Conservation (phyloP, 1,140 invertebrate genomes). For the Stenopsyche tienmushanensis region DNA sequence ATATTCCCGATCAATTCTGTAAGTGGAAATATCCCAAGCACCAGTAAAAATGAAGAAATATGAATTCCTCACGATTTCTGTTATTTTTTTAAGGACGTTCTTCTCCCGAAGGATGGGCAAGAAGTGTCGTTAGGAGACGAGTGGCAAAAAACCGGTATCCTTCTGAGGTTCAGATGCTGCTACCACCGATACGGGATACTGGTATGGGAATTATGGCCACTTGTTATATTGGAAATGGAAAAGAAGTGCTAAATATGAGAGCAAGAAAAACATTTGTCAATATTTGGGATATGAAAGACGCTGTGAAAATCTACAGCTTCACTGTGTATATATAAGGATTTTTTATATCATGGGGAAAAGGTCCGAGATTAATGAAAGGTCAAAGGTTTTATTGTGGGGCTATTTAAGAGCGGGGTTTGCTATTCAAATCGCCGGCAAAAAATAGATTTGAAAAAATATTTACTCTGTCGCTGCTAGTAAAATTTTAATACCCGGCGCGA, state of each 20-base stretch:
- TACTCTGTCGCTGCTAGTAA: no score
- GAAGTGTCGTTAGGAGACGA: conserved; percentile 20
- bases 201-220: background rate
- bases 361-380: background rate
- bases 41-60: conserved; percentile 7
- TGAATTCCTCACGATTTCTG: background rate
- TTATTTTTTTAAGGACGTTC: conserved; percentile 13
- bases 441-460: no score
- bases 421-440: no score
- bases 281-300: background rate
- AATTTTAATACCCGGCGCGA: no score
- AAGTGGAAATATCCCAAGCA: background rate
- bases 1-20: background rate
- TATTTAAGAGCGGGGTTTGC: no score
- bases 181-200: background rate
- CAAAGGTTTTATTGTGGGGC: background rate
- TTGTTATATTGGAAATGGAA: background rate
- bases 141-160: conserved; percentile 10
- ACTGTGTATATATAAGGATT: background rate
- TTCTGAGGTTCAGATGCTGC: conserved; percentile 2
- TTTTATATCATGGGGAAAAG: no score
- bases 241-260: background rate
- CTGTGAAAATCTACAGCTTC: background rate
- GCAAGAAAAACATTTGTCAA: background rate
- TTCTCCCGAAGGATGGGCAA: conserved; percentile 13